Base-by-base conservation (phyloP, 2,888 invertebrate species). In the Drosophila buzzatii region DNA sequence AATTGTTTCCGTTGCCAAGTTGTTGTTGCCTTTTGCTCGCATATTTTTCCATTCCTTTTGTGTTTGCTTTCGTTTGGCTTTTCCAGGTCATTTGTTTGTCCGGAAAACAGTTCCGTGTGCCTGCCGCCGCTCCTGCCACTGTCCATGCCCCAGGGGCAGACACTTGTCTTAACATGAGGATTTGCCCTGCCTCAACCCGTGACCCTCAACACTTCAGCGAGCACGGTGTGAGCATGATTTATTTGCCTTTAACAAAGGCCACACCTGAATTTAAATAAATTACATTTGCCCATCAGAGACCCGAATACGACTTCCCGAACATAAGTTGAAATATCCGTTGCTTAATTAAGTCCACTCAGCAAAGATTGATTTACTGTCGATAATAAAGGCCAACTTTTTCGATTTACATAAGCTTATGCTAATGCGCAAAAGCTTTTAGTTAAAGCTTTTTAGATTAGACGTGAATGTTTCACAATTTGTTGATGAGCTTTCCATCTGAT, bases 31-130 rank as follows among this genome's bases (percentile, higher is more conserved):
- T 70, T 66, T 56, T 35, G 35, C 35, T 55, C 55, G n/a, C 55
- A 51, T 51, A 49, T 53, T 53, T 35, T 52, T 58, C 39, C 74
- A 71, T 72, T 82, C 65, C 85, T 82, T 84, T 84, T 85, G 74
- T 82, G 70, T 63, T 79, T 77, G 81, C 79, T 77, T 86, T 88
- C 83, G 83, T 75, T 88, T 85, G 85, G 85, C 90, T 90, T 85
- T 85, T 85, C 90, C 85, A 90, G 85, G 85, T 85, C 85, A 85
- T 85, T 85, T 85, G 85, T 73, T 82, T 79, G 71, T 63, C 87
- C 87, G 84, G 87, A 81, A 86, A 82, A 83, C 77, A 49, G 63
- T 56, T 78, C 57, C 63, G 60, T 70, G 51, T 53, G 60, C 63
- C 61, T 6, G 6, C 5, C 20, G 0, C 14, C 1, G 58, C 63